Base-by-base conservation (phyloP, 2,888 invertebrate species). In the Norana najaformis region DNA sequence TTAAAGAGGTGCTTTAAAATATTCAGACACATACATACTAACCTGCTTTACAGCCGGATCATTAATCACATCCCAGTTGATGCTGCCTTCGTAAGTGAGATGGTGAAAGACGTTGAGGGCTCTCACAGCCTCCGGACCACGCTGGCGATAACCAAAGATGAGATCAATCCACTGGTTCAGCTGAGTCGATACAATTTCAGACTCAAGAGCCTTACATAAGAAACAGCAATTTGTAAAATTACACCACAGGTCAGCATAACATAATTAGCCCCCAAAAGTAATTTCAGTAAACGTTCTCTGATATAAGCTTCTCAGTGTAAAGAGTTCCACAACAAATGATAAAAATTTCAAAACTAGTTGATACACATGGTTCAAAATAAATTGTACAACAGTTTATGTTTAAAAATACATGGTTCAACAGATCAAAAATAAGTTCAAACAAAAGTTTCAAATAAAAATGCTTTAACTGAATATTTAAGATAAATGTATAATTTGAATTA, bases 101-200 rank as follows among this genome's bases (percentile, higher is more conserved):
- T 99, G 99, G 96, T 99, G 99, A 96, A 99, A 99, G 34, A 99
- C 98, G 95, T 99, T 99, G 35, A 98, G 98, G 4, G 99, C 98
- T 90, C 99, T 96, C 82, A 99, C 97, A 3, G 99, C 99, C 95
- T 99, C 99, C 0, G 99, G 99, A 85, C 99, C 99, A 96, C 98
- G 96, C 95, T 99, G 99, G 95, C 99, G 99, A 95, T 99, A 99
- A 92, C 99, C 99, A 95, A 99, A 99, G 94, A 99, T 98, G 92
- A 99, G 96, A 95, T 99, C 99, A 93, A 99, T 99, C 99, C 99
- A 99, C 95, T 99, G 99, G 94, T 99, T 99, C 92, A 99, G 96
- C 95, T 99, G 99, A 95, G 99, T 99, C 91, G 99, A 99, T 34
- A 99, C 99, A 94, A 99, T 98, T 95, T 99, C 99, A 0, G 99